These are phyloP conservation scores for Himalopsyche anomala DNA, from an alignment of 2,888 invertebrate species.

Conservation along the genomic window DNA sequence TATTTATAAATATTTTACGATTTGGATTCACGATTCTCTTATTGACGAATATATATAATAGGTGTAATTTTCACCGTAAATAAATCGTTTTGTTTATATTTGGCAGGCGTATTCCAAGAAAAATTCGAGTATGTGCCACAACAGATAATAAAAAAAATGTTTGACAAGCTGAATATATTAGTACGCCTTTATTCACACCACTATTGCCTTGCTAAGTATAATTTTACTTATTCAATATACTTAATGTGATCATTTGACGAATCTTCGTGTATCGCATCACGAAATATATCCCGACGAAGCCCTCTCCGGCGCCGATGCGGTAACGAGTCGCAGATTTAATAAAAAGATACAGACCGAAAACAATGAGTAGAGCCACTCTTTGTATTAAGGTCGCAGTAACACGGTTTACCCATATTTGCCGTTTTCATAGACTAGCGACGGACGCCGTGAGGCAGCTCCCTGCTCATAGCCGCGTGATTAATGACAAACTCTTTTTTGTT, in stretches of 20 bases:
- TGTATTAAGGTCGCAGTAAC: slow-evolving; percentile 38
- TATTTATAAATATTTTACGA: too few relatives aligned
- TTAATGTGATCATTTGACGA: not conserved
- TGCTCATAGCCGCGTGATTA: not conserved
- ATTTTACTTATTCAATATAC: too few relatives aligned
- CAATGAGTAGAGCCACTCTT: slow-evolving; percentile 47
- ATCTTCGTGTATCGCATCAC: not conserved
- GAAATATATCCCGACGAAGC: not conserved
- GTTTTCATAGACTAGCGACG: slow-evolving; percentile 29
- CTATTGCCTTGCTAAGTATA: too few relatives aligned
- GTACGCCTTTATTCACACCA: too few relatives aligned
- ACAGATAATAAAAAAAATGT: too few relatives aligned
- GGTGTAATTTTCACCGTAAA: too few relatives aligned
- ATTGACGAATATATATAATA: too few relatives aligned
- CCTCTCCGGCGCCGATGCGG: slow-evolving; percentile 38
- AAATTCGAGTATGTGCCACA: too few relatives aligned
- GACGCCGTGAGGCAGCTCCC: not conserved
- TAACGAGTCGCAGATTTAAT: slow-evolving; percentile 56
- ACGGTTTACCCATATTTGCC: slow-evolving; percentile 35
- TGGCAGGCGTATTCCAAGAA: too few relatives aligned
- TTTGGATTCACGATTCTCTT: too few relatives aligned
- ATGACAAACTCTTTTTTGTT: slow-evolving; percentile 1
- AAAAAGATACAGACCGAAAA: slow-evolving; percentile 54
- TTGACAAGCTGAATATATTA: too few relatives aligned
- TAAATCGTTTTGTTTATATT: too few relatives aligned